phyloP scores from a whole-genome alignment of 2,797 vertebrate species.

The Sebastes steindachneri region DNA sequence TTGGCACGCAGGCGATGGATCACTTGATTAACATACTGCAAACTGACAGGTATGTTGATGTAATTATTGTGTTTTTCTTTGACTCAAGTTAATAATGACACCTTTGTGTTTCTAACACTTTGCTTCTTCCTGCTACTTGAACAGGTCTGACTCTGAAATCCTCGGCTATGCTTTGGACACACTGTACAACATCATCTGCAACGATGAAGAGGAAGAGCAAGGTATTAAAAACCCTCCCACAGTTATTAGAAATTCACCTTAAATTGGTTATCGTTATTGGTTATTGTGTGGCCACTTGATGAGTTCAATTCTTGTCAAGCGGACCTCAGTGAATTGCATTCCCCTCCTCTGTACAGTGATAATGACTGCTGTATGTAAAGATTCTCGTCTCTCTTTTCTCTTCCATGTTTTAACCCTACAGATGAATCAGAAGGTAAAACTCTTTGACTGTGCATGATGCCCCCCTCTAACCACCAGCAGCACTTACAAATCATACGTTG shows the following conservation, averaged over 20 bases:
- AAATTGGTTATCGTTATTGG: background rate
- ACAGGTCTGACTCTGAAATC: slow-evolving; percentile 98
- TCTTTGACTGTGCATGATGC: slow-evolving; percentile 80
- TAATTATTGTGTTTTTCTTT: background rate
- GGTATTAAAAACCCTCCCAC: slow-evolving; percentile 76
- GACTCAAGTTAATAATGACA: background rate
- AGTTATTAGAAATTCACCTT: background rate
- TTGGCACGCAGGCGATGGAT: slow-evolving; percentile 95
- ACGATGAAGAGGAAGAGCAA: slow-evolving; percentile 96
- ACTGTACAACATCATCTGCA: slow-evolving; percentile 95
- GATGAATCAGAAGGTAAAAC: slow-evolving; percentile 99
- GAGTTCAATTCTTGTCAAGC: slow-evolving; percentile 12
- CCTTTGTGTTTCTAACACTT: background rate
- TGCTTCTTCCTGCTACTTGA: slow-evolving; percentile 16
- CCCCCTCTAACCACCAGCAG: slow-evolving; percentile 44
- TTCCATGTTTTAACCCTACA: slow-evolving; percentile 91
- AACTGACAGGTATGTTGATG: slow-evolving; percentile 89
- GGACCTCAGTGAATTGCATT: slow-evolving; percentile 31
- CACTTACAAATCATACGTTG: slow-evolving; percentile 22
- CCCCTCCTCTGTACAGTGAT: slow-evolving; percentile 33
- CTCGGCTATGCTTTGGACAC: slow-evolving; percentile 99
- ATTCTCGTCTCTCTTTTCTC: slow-evolving; percentile 84
- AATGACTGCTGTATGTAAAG: slow-evolving; percentile 61
- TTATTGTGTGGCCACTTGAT: background rate
- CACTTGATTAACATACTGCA: slow-evolving; percentile 93